These are phyloP conservation scores for Coelopa pilipes DNA, from an alignment of 2,888 invertebrate genomes.

Conservation along the genomic window DNA sequence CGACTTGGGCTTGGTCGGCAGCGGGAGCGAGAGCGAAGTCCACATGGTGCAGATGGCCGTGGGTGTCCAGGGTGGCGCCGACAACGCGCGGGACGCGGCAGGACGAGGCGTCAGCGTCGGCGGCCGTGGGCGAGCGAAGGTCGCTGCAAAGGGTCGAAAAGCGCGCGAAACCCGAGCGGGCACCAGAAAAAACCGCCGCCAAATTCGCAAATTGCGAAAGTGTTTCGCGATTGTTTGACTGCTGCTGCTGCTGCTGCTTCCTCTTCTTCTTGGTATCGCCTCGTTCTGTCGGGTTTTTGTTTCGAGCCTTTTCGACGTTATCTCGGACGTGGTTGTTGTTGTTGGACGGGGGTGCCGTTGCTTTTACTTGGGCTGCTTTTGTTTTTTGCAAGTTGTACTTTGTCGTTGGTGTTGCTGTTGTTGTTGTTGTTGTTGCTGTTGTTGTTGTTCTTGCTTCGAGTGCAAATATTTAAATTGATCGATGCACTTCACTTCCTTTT, in stretches of 20 bases:
- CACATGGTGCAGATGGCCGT: constrained; percentile 48
- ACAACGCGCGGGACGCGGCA: constrained; percentile 11
- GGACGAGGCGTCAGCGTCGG: background rate
- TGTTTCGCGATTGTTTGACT: too few relatives aligned
- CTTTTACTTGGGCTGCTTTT: constrained; percentile 8
- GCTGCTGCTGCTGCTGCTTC: too few relatives aligned
- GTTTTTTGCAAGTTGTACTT: constrained; percentile 15
- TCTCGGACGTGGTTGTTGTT: too few relatives aligned
- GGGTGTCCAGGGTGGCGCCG: constrained; percentile 45
- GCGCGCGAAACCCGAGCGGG: constrained; percentile 7
- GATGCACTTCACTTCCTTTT: constrained; percentile 40
- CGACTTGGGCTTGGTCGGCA: constrained; percentile 28
- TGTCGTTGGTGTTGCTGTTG: constrained; percentile 7
- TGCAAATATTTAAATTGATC: constrained; percentile 32
- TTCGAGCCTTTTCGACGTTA: too few relatives aligned
- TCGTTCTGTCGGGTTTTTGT: too few relatives aligned
- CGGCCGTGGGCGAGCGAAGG: background rate
- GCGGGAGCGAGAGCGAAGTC: constrained; percentile 40
- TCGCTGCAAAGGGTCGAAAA: background rate
- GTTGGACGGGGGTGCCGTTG: background rate
- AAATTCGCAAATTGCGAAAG: too few relatives aligned
- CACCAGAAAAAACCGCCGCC: too few relatives aligned
- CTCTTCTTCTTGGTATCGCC: too few relatives aligned
- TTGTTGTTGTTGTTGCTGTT: too few relatives aligned
- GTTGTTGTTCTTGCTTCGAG: constrained; percentile 6